These are phyloP conservation scores for Microcebus lehilahytsara DNA, from an alignment of 2,113 vertebrate species.

Conservation along the genomic window DNA sequence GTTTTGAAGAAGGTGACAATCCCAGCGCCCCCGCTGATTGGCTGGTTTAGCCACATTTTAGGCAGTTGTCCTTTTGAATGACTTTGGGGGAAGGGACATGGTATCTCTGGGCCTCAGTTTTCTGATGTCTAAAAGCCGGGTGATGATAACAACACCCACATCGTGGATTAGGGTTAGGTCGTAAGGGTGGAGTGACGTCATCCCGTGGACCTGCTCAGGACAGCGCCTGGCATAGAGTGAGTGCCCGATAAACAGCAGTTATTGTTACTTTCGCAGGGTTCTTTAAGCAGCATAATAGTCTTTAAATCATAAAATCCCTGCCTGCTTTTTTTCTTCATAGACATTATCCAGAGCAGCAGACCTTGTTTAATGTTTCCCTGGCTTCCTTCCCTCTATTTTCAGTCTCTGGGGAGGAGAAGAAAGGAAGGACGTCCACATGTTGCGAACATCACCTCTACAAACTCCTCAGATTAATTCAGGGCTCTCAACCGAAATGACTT, in stretches of 20 bases:
- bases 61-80: not conserved
- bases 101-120: not conserved
- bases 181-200: not conserved
- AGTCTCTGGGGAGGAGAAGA: constrained; percentile 51
- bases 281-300: not conserved
- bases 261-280: not conserved
- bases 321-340: constrained; percentile 7
- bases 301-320: constrained; percentile 54
- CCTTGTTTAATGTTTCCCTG: constrained; percentile 45
- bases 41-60: not conserved
- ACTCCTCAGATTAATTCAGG: not conserved
- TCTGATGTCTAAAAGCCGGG: not conserved
- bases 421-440: constrained; percentile 31
- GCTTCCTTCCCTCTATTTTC: constrained; percentile 62
- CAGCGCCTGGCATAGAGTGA: rapidly evolving
- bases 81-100: not conserved
- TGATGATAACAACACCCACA: not conserved
- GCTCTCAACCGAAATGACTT: not conserved
- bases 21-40: not conserved
- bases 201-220: not conserved
- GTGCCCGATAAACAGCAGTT: rapidly evolving
- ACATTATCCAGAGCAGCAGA: constrained; percentile 58
- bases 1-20: not conserved
- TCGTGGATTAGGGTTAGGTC: not conserved
- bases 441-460: not conserved